These are phyloP conservation scores for Camelus dromedarius DNA, from an alignment of 2,113 vertebrate species.

Conservation along the genomic window DNA sequence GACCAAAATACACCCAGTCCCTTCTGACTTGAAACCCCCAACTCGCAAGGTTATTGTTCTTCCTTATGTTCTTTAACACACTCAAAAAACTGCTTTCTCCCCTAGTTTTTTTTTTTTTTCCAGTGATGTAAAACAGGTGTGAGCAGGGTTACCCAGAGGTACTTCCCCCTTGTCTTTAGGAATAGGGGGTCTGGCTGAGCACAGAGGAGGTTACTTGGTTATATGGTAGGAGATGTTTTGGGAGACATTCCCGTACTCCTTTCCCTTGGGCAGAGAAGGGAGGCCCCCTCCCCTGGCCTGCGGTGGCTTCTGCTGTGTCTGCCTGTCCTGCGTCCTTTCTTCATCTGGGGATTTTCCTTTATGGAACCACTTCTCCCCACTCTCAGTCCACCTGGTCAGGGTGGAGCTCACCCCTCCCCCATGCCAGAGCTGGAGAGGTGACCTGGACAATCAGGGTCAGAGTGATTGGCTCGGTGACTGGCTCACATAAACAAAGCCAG, in stretches of 20 bases:
- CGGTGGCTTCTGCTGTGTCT: neutral
- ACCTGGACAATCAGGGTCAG: neutral
- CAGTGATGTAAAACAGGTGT: neutral
- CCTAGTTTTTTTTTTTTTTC: neutral
- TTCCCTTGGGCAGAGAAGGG: neutral
- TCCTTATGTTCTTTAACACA: neutral
- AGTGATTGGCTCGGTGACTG: neutral
- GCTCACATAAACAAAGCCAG: neutral
- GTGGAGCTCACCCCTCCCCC: neutral
- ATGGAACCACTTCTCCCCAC: neutral
- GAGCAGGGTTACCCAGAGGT: neutral
- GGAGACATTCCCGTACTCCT: neutral
- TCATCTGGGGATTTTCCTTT: neutral
- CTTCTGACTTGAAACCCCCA: neutral
- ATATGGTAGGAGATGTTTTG: neutral
- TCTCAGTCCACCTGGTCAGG: neutral
- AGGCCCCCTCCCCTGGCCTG: neutral
- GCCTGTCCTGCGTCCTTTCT: neutral
- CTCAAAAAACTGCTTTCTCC: neutral
- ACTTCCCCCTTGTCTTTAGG: neutral
- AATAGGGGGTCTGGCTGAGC: neutral
- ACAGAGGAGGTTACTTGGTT: neutral
- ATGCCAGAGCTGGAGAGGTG: neutral
- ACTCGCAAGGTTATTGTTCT: neutral
- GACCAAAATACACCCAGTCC: neutral